Conservation (phyloP, 2,797 vertebrate genomes). For the Cossypha niveicapilla region DNA sequence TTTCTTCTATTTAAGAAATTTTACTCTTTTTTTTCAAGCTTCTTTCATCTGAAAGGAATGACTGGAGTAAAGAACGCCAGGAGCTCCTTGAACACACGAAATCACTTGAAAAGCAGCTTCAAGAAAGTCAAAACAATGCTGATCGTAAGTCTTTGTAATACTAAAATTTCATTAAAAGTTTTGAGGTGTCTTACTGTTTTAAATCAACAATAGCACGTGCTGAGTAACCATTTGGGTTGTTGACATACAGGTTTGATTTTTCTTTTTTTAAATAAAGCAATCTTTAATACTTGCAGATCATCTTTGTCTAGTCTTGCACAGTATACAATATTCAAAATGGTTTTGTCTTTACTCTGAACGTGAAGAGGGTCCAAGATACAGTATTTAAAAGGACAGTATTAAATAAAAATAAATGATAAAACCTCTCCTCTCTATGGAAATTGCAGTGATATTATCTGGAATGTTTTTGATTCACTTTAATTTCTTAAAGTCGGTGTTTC, state of each 20-base stretch:
- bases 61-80: slow-evolving; percentile 77
- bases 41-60: slow-evolving; percentile 80
- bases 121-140: slow-evolving; percentile 69
- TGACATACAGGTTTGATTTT: background rate
- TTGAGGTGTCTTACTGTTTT: background rate
- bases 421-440: background rate
- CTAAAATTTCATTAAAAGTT: background rate
- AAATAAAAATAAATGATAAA: background rate
- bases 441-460: background rate
- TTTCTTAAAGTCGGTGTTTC: background rate
- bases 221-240: background rate
- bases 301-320: background rate
- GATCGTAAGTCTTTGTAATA: slow-evolving; percentile 69
- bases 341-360: background rate
- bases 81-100: slow-evolving; percentile 74
- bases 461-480: background rate
- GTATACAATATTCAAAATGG: background rate
- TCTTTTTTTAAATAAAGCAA: background rate
- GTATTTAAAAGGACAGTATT: background rate
- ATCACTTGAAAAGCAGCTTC: slow-evolving; percentile 78
- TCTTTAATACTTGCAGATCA: background rate
- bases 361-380: background rate
- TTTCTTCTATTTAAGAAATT: background rate
- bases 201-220: background rate
- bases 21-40: slow-evolving; percentile 67